Evolutionary conservation across 2,888 invertebrate species (phyloP), one percentile per base, ranked within the genome.

Genomic region (Ditula angustiorana): DNA sequence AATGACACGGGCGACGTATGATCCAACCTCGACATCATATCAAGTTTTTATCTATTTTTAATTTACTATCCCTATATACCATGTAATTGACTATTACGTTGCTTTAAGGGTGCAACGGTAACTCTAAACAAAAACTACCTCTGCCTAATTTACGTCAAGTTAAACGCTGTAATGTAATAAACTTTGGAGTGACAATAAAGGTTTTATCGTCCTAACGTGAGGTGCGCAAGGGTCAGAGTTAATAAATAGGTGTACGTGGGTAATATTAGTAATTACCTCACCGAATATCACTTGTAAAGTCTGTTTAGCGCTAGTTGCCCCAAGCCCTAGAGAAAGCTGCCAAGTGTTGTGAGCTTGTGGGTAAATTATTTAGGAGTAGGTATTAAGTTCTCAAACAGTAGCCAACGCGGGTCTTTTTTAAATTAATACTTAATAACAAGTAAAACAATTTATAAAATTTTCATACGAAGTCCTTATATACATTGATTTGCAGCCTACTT

Each of bases 181-280:
- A 61, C 33, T 55, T 61, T 55, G 55, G 47, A 47, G 61, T 47
- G 61, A 61, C 61, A 47, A 47, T 61, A 47, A 61, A 61, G 47
- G 55, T 61, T 56, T 55, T 61, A 61, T 56, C 11, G 13, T 37
- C 47, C 7, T 13, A 8, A 49, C 61, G 55, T 56, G 55, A 49
- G 55, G 53, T 46, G 47, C 60, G 35, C 55, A 37, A 59, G 53
- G 61, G 46, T 55, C 61, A 46, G 53, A 33, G 44, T 61, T 53
- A 52, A 61, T 61, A 53, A 50, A 61, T 53, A 61, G 30, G 24
- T 53, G 30, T 61, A 61, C 52, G 61, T 61, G 44, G 53, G 44
- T 35, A 52, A 52, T 23, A 60, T 28, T 37, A 35, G 28, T n/a
- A 52, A 61, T 52, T 53, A 61, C 44, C 52, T 26, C 11, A 23